Base-by-base conservation (phyloP, 2,888 invertebrate genomes). In the Zootermopsis nevadensis region DNA sequence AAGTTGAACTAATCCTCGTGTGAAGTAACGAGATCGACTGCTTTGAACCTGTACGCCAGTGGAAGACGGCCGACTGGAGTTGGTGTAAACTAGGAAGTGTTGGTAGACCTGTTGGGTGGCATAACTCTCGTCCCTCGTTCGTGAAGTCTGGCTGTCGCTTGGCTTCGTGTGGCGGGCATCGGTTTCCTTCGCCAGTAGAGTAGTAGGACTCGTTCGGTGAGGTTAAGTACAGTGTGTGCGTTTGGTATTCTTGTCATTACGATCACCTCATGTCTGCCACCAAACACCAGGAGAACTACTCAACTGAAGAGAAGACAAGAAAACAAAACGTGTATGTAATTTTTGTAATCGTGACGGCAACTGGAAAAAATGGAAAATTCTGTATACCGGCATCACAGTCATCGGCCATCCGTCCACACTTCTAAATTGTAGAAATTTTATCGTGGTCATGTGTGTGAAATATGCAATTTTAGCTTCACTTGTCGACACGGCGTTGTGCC, bases 101-200 rank as follows among this genome's bases (percentile, higher is more conserved):
- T 79, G 79, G 79, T 66, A 79, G 66, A 8, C 74, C 74, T 74
- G 74, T 1, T 24, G 33, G 72, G 3, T 30, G 15, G 33, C 7
- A 24, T 24, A 42, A n/a, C 1, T 38, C 24, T 12, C n/a, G n/a
- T 35, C 42, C 15, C 24, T 38, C 38, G n/a, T 24, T 74, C 42
- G 74, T 72, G 38, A 38, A 42, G 74, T 74, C 74, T 1, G 69
- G 0, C 33, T 33, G 69, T 33, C 8, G 33, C 22, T 22, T 33
- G 33, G 42, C 38, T 74, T 6, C 33, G 42, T 74, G 33, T 33
- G 42, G 74, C 74, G 38, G 55, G 76, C 76, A 42, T 42, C 12
- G 27, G 30, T 31, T 30, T 77, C 15, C 6, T 38, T 53, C 60
- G 79, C 60, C 79, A 79, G 79, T 79, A 79, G 66, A 79, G 79